Evolutionary conservation across 1,140 invertebrate species (phyloP), one percentile per base, ranked within the genome.

Genomic region (Wasmannia auropunctata): DNA sequence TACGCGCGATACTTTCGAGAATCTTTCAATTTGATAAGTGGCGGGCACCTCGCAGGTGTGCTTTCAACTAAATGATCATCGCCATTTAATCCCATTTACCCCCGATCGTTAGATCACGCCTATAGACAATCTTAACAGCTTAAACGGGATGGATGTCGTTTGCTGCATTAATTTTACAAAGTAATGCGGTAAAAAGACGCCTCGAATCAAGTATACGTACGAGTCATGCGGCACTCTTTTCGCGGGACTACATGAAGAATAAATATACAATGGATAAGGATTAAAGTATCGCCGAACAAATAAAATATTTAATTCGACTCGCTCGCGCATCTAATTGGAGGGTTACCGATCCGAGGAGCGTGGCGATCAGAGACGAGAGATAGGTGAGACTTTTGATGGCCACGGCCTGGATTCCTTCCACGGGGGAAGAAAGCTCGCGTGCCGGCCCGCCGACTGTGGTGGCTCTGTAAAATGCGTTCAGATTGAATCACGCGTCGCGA

Each of bases 401-500:
- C 70, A 69, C 75, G 76, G 63, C 85, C 70, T 79, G 60, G 67
- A 67, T 83, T 89, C 51, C 46, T 75, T 40, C 49, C 43, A 51
- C 51, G 43, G n/a, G n/a, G n/a, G n/a, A 72, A 77, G 70, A 40
- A 70, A 58, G 28, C 69, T 93, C 77, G 93, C 93, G 91, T 93
- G 93, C 93, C 90, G 74, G 84, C 63, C n/a, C 62, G 60, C 70
- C 74, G 85, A 56, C 49, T n/a, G n/a, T n/a, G 70, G 79, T 10
- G 40, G 51, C 37, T 72, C 51, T 72, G 51, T 79, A 86, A 93
- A 93, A 92, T 93, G 93, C 92, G 91, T 93, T 54, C 72, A 93
- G 92, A 94, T 93, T 92, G 91, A 93, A 93, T 93, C 92, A 85
- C 67, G 85, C 69, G 63, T 85, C 63, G 69, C 19, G 75, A 86